These are phyloP conservation scores for Trichomalopsis sarcophagae DNA, from an alignment of 1,140 invertebrate species.

Conservation along the genomic window DNA sequence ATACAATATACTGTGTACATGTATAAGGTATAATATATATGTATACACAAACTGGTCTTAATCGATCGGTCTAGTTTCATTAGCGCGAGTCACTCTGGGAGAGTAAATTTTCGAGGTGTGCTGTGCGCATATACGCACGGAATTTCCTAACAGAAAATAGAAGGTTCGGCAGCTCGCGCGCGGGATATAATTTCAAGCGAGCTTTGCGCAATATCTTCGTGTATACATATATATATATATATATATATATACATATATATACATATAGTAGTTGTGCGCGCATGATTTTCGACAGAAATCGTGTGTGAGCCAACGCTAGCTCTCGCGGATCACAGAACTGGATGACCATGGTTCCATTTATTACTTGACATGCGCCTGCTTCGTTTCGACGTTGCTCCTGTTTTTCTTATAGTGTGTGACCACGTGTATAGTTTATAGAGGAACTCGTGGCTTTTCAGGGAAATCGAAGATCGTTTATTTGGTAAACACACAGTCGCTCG, in stretches of 20 bases:
- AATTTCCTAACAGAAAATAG: slow-evolving; percentile 37
- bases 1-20: too few relatives aligned
- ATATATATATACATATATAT: too few relatives aligned
- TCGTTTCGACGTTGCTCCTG: background rate
- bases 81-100: background rate
- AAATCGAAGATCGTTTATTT: background rate
- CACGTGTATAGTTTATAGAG: too few relatives aligned
- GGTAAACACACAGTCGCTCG: background rate
- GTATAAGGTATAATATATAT: background rate
- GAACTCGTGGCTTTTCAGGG: too few relatives aligned
- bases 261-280: background rate
- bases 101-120: background rate
- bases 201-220: slow-evolving; percentile 14
- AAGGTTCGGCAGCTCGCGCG: background rate
- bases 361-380: background rate
- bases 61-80: slow-evolving; percentile 13
- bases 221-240: slow-evolving; percentile 12
- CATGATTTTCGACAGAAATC: slow-evolving; percentile 33
- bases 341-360: slow-evolving; percentile 26
- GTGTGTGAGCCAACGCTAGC: background rate
- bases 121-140: background rate
- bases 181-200: slow-evolving; percentile 28
- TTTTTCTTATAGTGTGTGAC: background rate
- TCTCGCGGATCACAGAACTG: slow-evolving; percentile 2
- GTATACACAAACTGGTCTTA: background rate